Evolutionary conservation across 2,888 invertebrate species (phyloP).

Genomic region (Eristalis intricaria): DNA sequence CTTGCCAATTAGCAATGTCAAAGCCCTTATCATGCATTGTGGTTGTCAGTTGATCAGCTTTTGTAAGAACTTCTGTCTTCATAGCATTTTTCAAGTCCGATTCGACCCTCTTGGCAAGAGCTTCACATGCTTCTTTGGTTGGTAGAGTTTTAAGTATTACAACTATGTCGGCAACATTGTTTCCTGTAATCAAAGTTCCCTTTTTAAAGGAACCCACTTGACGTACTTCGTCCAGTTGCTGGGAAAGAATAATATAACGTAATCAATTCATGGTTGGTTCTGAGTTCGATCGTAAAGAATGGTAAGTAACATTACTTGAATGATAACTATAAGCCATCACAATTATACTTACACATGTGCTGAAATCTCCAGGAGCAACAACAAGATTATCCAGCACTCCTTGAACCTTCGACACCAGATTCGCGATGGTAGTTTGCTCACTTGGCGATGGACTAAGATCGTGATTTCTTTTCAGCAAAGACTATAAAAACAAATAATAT

Average conservation of each 20-base stretch:
- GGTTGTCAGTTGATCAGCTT: constrained; percentile 82
- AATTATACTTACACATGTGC: constrained; percentile 92
- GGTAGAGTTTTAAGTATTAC: constrained; percentile 98
- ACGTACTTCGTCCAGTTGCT: constrained; percentile 96
- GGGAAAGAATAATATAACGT: constrained; percentile 69
- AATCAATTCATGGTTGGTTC: not conserved
- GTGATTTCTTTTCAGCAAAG: constrained; percentile 93
- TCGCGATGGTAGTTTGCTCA: constrained; percentile 95
- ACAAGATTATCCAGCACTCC: constrained; percentile 96
- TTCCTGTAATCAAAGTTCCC: constrained; percentile 97
- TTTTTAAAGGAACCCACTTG: constrained; percentile 99
- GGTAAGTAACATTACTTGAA: too few relatives aligned
- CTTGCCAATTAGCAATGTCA: constrained; percentile 92
- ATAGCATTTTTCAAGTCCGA: constrained; percentile 91
- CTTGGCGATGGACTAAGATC: constrained; percentile 95
- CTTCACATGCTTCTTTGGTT: constrained; percentile 96
- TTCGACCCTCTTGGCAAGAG: constrained; percentile 92
- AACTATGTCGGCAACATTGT: constrained; percentile 97
- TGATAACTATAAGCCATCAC: too few relatives aligned
- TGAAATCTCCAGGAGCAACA: constrained; percentile 95
- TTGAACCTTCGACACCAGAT: constrained; percentile 97
- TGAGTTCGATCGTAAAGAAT: too few relatives aligned
- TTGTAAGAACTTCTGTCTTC: constrained; percentile 85
- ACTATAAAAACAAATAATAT: constrained; percentile 83
- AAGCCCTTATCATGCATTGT: constrained; percentile 90